A percentile compares a stretch with the other conserved stretches of the same genome.
phyloP scores from a whole-genome alignment of 2,113 vertebrate species.

The Thryonomys swinderianus region DNA sequence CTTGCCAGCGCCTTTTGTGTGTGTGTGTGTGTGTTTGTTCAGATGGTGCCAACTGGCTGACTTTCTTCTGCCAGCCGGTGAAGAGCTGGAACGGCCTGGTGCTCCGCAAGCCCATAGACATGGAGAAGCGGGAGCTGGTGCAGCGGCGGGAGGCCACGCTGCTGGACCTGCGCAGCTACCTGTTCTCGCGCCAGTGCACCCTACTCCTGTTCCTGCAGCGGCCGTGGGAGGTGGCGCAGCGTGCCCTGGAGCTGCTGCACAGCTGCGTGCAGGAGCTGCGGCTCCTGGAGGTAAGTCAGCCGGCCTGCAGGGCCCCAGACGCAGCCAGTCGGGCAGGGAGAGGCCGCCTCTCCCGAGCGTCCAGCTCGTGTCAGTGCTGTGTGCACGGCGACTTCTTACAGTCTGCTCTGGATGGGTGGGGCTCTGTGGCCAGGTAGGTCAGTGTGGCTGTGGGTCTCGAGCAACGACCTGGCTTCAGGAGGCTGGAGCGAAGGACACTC shows the following conservation, averaged over 20 bases:
- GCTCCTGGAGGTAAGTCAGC: slow-evolving; percentile 92
- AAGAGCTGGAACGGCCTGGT: slow-evolving; percentile 95
- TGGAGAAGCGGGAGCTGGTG: slow-evolving; percentile 97
- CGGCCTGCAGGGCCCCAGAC: neutral
- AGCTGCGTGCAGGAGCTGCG: slow-evolving; percentile 98
- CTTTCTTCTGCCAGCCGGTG: slow-evolving; percentile 97
- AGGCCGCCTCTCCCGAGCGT: neutral
- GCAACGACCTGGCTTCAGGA: accelerated
- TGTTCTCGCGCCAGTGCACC: slow-evolving; percentile 98
- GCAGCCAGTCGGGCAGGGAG: neutral
- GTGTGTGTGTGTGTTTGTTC: slow-evolving; percentile 70
- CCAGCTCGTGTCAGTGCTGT: neutral
- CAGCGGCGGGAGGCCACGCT: slow-evolving; percentile 94
- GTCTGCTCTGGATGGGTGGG: neutral
- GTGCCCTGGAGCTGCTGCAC: slow-evolving; percentile 96
- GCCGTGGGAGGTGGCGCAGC: slow-evolving; percentile 97
- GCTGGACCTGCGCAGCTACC: slow-evolving; percentile 96
- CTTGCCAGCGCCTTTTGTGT: neutral
- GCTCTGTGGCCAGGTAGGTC: neutral
- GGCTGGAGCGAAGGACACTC: accelerated
- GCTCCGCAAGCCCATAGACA: slow-evolving; percentile 97
- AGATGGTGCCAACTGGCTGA: slow-evolving; percentile 98
- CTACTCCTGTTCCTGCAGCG: slow-evolving; percentile 97
- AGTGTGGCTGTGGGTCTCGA: neutral
- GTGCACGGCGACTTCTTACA: neutral